Base-by-base conservation (phyloP, 1,140 invertebrate genomes). In the Vollenhovia emeryi region DNA sequence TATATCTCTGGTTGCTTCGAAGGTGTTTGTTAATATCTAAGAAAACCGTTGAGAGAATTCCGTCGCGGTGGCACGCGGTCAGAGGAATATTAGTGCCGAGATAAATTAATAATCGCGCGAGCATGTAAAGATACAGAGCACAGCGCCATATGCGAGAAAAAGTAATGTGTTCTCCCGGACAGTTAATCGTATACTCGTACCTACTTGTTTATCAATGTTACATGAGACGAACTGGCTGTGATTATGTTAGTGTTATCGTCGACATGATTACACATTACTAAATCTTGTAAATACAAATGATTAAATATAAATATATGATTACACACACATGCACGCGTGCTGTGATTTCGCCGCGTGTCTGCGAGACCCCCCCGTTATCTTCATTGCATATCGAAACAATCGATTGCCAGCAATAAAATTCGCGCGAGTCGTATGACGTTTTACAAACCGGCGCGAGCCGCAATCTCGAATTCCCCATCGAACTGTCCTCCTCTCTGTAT, bases 191-290 rank as follows among this genome's bases (percentile, higher is more conserved):
- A 85, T 75, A 57, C 24, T 73, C 30, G 68, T 88, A 88, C 55
- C 64, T 88, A 88, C 62, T 88, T 85, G n/a, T 92, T 91, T 90
- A 90, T 88, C 84, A 85, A 89, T 69, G 90, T 93, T 92, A 91
- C 73, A 79, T 90, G 86, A 93, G 89, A 87, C 91, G 89, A 93
- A 93, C 90, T 93, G 93, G 92, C 93, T 94, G 92, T 93, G 92
- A 94, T 93, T 93, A 94, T 93, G 93, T 94, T 93, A 92, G 89
- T 91, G 79, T 88, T 91, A 84, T 90, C 68, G 87, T 89, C 87
- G 79, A 84, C 66, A 84, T 74, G 68, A 57, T 90, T 90, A 79
- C 60, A 84, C 55, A 84, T 86, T 84, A 86, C 48, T 66, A 69
- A 69, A 84, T 55, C 82, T 82, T 89, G 87, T 89, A 89, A 86